phyloP scores from a whole-genome alignment of 23 tunicate genomes.

The Trididemnum miniatum region DNA sequence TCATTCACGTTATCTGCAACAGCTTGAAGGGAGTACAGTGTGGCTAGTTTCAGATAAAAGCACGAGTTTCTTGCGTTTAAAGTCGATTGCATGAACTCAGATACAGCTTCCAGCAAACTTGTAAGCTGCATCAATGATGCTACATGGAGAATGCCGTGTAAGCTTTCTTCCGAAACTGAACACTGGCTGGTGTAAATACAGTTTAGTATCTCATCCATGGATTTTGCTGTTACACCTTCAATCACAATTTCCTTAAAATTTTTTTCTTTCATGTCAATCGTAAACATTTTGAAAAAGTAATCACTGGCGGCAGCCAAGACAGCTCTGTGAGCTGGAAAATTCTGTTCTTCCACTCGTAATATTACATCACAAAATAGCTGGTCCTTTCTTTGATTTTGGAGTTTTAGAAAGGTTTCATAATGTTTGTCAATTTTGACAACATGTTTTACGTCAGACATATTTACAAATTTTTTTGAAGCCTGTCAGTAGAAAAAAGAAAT shows the following conservation, averaged over 20 bases:
- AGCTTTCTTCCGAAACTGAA: not conserved
- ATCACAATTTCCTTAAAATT: no score
- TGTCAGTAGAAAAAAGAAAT: no score
- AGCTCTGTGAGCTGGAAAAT: not conserved
- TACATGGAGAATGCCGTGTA: not conserved
- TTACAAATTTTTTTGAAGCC: no score
- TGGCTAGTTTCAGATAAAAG: not conserved
- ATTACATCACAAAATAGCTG: not conserved
- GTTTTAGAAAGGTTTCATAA: not conserved
- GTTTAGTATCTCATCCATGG: not conserved
- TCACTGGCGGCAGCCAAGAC: not conserved
- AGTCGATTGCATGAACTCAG: not conserved
- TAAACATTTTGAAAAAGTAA: not conserved
- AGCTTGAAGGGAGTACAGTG: not conserved
- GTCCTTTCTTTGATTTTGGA: not conserved
- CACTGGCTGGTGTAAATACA: not conserved
- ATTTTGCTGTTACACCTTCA: not conserved
- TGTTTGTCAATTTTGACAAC: no score
- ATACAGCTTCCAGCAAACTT: no score
- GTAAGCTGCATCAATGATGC: not conserved
- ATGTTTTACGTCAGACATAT: no score
- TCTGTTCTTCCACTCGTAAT: not conserved
- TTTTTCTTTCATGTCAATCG: not conserved
- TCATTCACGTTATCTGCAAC: not conserved
- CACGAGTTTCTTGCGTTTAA: not conserved